Evolutionary conservation across 2,888 invertebrate species (phyloP).

Genomic region (Seira ritae): DNA sequence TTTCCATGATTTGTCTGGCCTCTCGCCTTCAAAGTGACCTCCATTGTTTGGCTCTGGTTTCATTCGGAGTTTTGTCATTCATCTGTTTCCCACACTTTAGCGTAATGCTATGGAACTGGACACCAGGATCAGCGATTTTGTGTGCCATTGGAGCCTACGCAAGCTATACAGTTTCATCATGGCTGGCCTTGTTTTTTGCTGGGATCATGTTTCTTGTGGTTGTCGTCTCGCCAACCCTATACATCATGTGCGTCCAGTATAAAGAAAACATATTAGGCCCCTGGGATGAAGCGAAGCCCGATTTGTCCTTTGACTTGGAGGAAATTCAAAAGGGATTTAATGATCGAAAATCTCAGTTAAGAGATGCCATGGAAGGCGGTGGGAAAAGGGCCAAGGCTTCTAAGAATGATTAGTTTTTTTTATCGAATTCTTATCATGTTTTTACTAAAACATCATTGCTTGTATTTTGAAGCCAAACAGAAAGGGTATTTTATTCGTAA

Average conservation of each 20-base stretch:
- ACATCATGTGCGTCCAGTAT: conserved; percentile 84
- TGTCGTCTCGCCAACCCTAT: conserved; percentile 84
- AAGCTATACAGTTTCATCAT: conserved; percentile 74
- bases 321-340: conserved; percentile 45
- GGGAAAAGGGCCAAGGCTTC: background rate
- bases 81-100: conserved; percentile 91
- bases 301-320: conserved; percentile 43
- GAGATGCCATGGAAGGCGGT: background rate
- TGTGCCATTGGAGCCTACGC: conserved; percentile 78
- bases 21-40: conserved; percentile 90
- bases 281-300: conserved; percentile 91
- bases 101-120: conserved; percentile 80
- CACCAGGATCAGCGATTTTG: conserved; percentile 77
- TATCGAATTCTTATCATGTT: too few species aligned
- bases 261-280: conserved; percentile 97
- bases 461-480: too few species aligned
- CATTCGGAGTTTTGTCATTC: conserved; percentile 91
- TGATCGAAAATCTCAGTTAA: background rate
- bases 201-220: conserved; percentile 80
- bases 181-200: conserved; percentile 80
- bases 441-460: too few species aligned
- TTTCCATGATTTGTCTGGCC: conserved; percentile 95
- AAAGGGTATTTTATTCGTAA: too few species aligned
- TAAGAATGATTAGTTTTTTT: background rate
- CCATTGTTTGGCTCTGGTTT: conserved; percentile 93